Base-by-base conservation (phyloP, 2,888 invertebrate genomes). In the Aphidoletes aphidimyza region DNA sequence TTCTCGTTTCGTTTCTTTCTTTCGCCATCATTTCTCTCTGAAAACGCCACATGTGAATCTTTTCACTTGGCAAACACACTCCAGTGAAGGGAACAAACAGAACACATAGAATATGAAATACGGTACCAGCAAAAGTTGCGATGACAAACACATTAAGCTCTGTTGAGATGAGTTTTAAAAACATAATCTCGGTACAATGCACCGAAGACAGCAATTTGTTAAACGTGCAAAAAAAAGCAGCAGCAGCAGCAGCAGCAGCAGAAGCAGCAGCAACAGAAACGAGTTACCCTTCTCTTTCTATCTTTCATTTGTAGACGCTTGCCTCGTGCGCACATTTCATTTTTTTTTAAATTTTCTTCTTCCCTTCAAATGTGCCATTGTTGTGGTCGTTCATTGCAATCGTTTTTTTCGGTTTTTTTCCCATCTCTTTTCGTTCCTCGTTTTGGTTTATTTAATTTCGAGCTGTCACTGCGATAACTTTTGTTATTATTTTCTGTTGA, bases 91-190 rank as follows among this genome's bases (percentile, higher is more conserved):
- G 26, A 54, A 54, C 26, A 54, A 54, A 54, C 22, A 54, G 26
- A 54, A 54, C 26, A 54, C 22, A 2, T 54, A 54, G 54, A 54
- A 54, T 54, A 54, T 54, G 54, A 54, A 54, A 54, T 54, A 26
- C 54, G 54, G 22, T 54, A 54, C 22, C 22, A 54, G 26, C 22
- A 54, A 54, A 54, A 54, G 54, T 54, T 54, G 26, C 54, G 54
- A 54, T 54, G 54, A 54, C 54, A 54, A 54, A 54, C 54, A 54
- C 54, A 54, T 54, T 54, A 54, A 54, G 54, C 54, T 54, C 54
- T 54, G 54, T 54, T 54, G 54, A 54, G 54, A 54, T 54, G 54
- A 54, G 54, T 54, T 54, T 54, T 54, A 54, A 54, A 54, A 54
- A 54, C 54, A 54, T 54, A 54, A 54, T 54, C 54, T 54, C 54